Evolutionary conservation across 2,113 vertebrate species (phyloP).

Genomic region (Ellobius talpinus): DNA sequence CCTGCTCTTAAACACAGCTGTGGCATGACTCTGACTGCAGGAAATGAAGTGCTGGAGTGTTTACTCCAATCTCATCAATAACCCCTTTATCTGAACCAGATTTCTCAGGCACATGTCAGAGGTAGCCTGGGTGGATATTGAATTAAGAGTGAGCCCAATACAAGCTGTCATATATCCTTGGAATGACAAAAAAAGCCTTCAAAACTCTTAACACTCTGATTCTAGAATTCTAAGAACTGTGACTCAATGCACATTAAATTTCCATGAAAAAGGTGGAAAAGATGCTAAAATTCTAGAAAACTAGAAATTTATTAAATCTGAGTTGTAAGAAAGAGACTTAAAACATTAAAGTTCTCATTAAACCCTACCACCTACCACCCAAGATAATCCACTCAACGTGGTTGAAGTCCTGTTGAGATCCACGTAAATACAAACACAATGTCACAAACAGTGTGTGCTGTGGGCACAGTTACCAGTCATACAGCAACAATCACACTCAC

Average conservation of each 20-base stretch:
- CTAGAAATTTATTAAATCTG: background rate
- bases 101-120: background rate
- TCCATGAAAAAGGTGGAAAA: background rate
- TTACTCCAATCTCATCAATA: background rate
- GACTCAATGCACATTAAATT: background rate
- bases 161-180: background rate
- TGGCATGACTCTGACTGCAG: no score
- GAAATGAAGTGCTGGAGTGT: background rate
- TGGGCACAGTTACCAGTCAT: background rate
- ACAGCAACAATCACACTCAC: background rate
- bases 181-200: background rate
- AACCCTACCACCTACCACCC: background rate
- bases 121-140: accelerated
- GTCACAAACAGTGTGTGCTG: background rate
- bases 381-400: background rate
- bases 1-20: background rate
- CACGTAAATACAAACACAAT: background rate
- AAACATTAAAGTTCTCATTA: background rate
- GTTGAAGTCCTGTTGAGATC: background rate
- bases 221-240: conserved; percentile 31
- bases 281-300: background rate
- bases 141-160: accelerated
- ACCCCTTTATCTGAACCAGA: background rate
- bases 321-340: background rate
- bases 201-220: background rate